Evolutionary conservation across 2,797 vertebrate genomes (phyloP), one percentile per base, ranked within the genome.

Genomic region (Cyclura pinguis): DNA sequence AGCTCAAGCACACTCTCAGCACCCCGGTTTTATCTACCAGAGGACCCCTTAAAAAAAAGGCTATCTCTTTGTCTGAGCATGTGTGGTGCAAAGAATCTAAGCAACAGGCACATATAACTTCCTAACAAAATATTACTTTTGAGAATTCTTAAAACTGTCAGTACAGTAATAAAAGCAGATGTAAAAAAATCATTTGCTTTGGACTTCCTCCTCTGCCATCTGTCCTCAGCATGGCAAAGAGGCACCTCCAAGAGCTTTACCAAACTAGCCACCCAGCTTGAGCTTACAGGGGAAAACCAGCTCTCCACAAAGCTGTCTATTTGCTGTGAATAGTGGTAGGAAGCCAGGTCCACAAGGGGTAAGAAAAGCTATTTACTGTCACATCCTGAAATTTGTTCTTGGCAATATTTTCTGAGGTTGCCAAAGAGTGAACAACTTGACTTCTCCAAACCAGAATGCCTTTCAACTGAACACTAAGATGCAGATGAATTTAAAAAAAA

Each of bases 121-220:
- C 52, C 86, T 89, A 88, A 93, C 67, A 93, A 93, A 88, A 93
- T 80, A 74, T 84, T 93, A 92, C 74, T 87, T 89, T 86, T 88
- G 92, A 89, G 16, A 83, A 89, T 89, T 87, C 90, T 92, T 83
- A 88, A 32, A 91, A 77, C 89, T 78, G 32, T 89, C 87, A 91
- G 88, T 88, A 85, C 83, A 84, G 89, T 42, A 74, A 86, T 3
- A 55, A 94, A 92, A 94, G 90, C 84, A 91, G 86, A 93, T 87
- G 78, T 1, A 92, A 88, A 59, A 32, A 57, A 59, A 24, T 83
- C 67, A 76, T 1, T 76, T 29, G 52, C 64, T 78, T 50, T 87
- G 62, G 77, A 78, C 50, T 62, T 50, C 32, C 38, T 80, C 73
- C 62, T 47, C 69, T 72, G 67, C 12, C 72, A 88, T 90, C n/a